Conservation (phyloP, 2,888 invertebrate genomes). For the Drosophila lutescens region DNA sequence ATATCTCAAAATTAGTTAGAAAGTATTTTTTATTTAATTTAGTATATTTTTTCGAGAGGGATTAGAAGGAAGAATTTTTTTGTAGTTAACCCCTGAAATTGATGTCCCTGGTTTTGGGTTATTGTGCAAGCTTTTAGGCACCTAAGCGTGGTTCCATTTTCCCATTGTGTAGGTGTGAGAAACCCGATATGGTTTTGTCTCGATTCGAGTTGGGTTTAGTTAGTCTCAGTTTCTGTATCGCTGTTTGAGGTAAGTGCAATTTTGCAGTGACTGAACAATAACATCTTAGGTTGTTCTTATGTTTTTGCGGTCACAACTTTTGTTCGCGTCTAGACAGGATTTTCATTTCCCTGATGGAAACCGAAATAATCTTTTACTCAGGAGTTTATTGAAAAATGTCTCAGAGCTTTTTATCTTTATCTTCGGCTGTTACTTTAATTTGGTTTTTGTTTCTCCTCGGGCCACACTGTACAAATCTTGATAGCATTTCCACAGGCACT, state of each 20-base stretch:
- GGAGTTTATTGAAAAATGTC: conserved; percentile 19
- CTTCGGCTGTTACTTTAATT: conserved; percentile 25
- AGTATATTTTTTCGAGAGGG: neutral
- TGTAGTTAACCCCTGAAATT: neutral
- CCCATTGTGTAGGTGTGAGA: conserved; percentile 72
- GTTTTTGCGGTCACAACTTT: conserved; percentile 20
- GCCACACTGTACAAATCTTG: conserved; percentile 43
- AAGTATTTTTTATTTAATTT: too few relatives aligned
- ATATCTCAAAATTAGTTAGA: neutral
- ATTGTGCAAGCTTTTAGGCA: conserved; percentile 74
- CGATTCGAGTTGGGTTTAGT: conserved; percentile 31
- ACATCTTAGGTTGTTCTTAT: conserved; percentile 7
- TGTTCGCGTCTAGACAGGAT: conserved; percentile 15
- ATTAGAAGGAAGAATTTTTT: neutral
- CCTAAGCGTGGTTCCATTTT: conserved; percentile 50
- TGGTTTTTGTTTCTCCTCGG: conserved; percentile 19
- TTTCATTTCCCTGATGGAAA: conserved; percentile 12
- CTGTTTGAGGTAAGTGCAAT: conserved; percentile 53
- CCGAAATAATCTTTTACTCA: conserved; percentile 5
- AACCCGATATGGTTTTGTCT: conserved; percentile 56
- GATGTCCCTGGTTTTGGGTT: conserved; percentile 5
- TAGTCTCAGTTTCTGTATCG: conserved; percentile 28
- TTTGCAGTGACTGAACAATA: conserved; percentile 57
- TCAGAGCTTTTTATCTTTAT: conserved; percentile 18
- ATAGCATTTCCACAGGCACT: conserved; percentile 58